Evolutionary conservation across 2,797 vertebrate genomes (phyloP), one percentile per base, ranked within the genome.

Genomic region (Apogon hyalosoma): DNA sequence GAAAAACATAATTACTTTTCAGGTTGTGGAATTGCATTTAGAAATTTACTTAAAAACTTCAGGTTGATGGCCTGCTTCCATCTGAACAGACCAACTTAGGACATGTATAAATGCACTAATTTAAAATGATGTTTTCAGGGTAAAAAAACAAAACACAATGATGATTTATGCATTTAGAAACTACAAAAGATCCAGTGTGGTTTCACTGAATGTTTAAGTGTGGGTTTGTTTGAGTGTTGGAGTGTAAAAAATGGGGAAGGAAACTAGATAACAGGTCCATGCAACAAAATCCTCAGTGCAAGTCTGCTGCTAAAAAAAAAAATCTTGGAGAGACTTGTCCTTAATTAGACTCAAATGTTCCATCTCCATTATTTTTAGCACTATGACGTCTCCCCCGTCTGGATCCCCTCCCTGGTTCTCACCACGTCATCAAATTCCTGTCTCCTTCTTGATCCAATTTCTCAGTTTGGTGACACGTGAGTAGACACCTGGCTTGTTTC

Each of bases 401-500:
- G 21, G 56, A 42, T 58, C 64, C 47, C 63, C 24, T 55, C 39
- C 43, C 61, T 4, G 28, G 16, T 62, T 38, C 40, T 61, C 39
- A 33, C 9, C 47, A 7, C 38, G 10, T 70, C 76, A 72, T 92
- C 91, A 95, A 70, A 94, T 19, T 5, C 69, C 64, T 0, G 87
- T 79, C 28, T 72, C 11, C 1, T 75, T 2, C 31, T 18, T 79
- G 71, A 95, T 92, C 95, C 95, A 95, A 0, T 90, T 56, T 48
- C 90, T 85, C 51, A 95, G 85, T 69, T 91, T 93, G 80, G 92
- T 92, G 69, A 94, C 83, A 0, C 93, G 92, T 0, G 91, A 48
- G 85, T 95, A 95, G 60, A 95, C 89, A 0, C 94, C 94, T 0
- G 95, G 94, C 78, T 94, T 94, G 87, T 95, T 93, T 16, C 91